Base-by-base conservation (phyloP, 2,888 invertebrate species). In the Dorcus hopei region DNA sequence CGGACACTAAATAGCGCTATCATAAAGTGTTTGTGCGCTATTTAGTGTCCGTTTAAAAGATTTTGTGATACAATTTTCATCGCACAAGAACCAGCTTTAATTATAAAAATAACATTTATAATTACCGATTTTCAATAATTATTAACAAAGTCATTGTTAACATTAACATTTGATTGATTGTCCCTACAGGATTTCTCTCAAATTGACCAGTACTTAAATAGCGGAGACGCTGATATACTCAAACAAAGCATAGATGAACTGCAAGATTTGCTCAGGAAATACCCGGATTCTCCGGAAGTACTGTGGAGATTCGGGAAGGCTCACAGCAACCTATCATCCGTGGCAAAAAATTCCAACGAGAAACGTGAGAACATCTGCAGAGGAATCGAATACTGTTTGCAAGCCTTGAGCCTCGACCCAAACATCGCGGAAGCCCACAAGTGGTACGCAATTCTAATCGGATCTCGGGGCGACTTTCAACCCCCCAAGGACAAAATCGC, bases 381-480 rank as follows among this genome's bases (percentile, higher is more conserved):
- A 69, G 77, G 87, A 49, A 78, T 84, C 49, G 79, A 82, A 40
- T 80, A 80, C 61, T 87, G 87, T 53, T 76, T 80, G 53, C 73
- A 74, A 59, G 83, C 87, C 16, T 71, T 89, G 23, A 71, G 80
- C 49, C 59, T 83, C 3, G 78, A 82, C 59, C 74, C 80, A 1
- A 71, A 78, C 16, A 79, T 82, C 67, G 78, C 83, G 0, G 83
- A 87, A 68, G 82, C 85, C 11, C 88, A 89, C 74, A 90, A 90
- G 76, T 90, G 90, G 89, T 85, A 81, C 74, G 90, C 89, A 2
- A 85, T 90, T 49, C 80, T 88, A 9, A 70, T 88, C 49, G 89
- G 89, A 11, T 79, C 81, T 49, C 76, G 85, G 52, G 82, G 83
- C 38, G 85, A 87, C 56, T 85, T 81, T 70, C 80, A 85, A 54